Percentiles rank a stretch among this genome's conserved stretches.
Evolutionary conservation across 1,140 invertebrate species (phyloP).

Genomic region (Daktulosphaira vitifoliae): DNA sequence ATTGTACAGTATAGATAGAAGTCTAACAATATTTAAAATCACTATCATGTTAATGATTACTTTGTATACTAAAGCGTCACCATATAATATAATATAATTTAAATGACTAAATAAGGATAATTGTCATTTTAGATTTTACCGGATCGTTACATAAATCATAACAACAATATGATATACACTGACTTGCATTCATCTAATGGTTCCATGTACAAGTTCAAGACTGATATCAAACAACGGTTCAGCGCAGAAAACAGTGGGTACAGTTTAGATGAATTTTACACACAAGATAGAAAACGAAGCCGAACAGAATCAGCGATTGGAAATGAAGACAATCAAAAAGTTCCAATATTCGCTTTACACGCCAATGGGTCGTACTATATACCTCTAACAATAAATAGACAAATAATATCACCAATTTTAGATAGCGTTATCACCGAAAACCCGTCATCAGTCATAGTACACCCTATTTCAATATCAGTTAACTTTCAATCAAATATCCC

Average conservation of each 20-base stretch:
- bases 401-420: conserved; percentile 61
- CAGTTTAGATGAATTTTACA: conserved; percentile 3
- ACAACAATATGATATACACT: conserved; percentile 46
- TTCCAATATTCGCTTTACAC: conserved; percentile 75
- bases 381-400: conserved; percentile 75
- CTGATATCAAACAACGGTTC: conserved; percentile 84
- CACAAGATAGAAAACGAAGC: conserved; percentile 1
- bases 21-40: too few relatives aligned
- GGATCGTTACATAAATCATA: conserved; percentile 36
- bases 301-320: neutral
- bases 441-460: conserved; percentile 55
- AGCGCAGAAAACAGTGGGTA: conserved; percentile 36
- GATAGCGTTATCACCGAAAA: conserved; percentile 33
- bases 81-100: too few relatives aligned
- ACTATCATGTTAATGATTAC: too few relatives aligned
- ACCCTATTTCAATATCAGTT: conserved; percentile 85
- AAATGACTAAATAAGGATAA: too few relatives aligned
- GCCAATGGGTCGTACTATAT: conserved; percentile 83
- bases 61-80: too few relatives aligned
- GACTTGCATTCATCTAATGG: conserved; percentile 48
- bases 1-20: neutral
- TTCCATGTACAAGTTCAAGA: conserved; percentile 80
- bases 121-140: neutral
- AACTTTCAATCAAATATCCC: conserved; percentile 52
- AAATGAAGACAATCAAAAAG: conserved; percentile 36